These are phyloP conservation scores for Dendropsophus ebraccatus DNA, from an alignment of 2,113 vertebrate species.

Conservation along the genomic window DNA sequence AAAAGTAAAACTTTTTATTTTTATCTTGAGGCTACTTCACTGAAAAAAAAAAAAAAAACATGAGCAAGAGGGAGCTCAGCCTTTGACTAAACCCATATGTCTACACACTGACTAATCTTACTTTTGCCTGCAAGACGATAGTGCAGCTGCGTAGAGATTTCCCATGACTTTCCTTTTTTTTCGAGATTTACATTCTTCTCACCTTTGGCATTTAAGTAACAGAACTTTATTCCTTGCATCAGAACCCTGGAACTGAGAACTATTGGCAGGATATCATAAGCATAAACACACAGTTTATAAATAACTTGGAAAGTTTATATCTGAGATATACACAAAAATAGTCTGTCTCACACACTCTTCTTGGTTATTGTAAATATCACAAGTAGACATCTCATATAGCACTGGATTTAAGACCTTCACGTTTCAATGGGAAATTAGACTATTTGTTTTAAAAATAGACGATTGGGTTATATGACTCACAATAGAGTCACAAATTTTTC, in stretches of 20 bases:
- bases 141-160: constrained; percentile 53
- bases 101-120: constrained; percentile 54
- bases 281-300: constrained; percentile 59
- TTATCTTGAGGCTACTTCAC: neutral
- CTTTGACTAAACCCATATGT: constrained; percentile 59
- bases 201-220: constrained; percentile 60
- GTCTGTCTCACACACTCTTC: constrained; percentile 40
- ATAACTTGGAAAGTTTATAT: constrained; percentile 60
- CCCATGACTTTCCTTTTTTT: constrained; percentile 55
- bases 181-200: constrained; percentile 59
- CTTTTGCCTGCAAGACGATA: constrained; percentile 38
- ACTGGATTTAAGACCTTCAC: constrained; percentile 44
- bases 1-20: constrained; percentile 18
- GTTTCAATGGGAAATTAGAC: constrained; percentile 48
- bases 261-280: constrained; percentile 57
- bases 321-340: constrained; percentile 56
- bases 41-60: too few relatives aligned
- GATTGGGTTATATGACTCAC: constrained; percentile 51
- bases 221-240: constrained; percentile 57
- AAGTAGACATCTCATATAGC: constrained; percentile 38
- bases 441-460: constrained; percentile 57
- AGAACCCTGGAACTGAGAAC: constrained; percentile 49
- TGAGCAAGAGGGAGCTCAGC: neutral
- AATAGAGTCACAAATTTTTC: constrained; percentile 51
- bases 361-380: constrained; percentile 56